Conservation (phyloP, 2,113 vertebrate species). For the Eclectus roratus region DNA sequence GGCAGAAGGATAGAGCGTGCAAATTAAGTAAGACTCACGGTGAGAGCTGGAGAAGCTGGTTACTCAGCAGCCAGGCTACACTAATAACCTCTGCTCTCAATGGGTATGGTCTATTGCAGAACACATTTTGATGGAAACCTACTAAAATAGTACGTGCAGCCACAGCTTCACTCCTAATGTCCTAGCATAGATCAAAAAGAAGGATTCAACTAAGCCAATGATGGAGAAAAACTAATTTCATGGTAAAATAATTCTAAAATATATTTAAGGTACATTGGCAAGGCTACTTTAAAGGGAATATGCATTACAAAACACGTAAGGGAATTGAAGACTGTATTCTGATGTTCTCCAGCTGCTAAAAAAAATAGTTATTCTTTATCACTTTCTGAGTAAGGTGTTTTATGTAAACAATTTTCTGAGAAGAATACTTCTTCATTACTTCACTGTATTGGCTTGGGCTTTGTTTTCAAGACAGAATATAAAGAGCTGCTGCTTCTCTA, state of each 20-base stretch:
- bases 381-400: constrained; percentile 33
- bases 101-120: constrained; percentile 9
- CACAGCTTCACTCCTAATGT: constrained; percentile 73
- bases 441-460: background rate
- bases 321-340: constrained; percentile 72
- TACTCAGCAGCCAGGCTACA: background rate
- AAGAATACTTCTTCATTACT: constrained; percentile 16
- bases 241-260: constrained; percentile 86
- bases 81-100: constrained; percentile 15
- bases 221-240: constrained; percentile 86
- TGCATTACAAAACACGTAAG: constrained; percentile 75
- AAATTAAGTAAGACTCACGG: constrained; percentile 31
- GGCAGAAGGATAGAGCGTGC: background rate
- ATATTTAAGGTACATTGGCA: constrained; percentile 78
- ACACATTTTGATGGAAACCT: constrained; percentile 53
- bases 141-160: constrained; percentile 63
- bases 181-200: constrained; percentile 77
- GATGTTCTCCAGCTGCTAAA: constrained; percentile 67
- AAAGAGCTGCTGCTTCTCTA: constrained; percentile 34
- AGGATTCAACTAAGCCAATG: constrained; percentile 78
- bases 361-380: constrained; percentile 68
- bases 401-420: constrained; percentile 66
- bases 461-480: constrained; percentile 25
- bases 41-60: background rate
- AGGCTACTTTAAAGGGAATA: constrained; percentile 77